Evolutionary conservation across 2,113 vertebrate genomes (phyloP).

Genomic region (Euleptes europaea): DNA sequence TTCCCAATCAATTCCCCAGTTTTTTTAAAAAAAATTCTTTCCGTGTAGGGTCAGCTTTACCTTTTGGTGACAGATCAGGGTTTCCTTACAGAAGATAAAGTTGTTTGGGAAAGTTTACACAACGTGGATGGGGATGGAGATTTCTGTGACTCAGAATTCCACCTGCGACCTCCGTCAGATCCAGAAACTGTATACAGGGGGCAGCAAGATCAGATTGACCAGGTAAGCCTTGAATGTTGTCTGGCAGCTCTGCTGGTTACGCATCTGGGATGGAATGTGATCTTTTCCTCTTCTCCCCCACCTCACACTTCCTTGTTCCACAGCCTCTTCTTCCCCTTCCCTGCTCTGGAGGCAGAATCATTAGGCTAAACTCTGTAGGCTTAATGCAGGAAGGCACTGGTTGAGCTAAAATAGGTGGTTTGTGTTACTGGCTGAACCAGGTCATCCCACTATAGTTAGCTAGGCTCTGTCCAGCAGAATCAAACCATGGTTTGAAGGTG

Average conservation of each 20-base stretch:
- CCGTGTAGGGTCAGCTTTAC: slow-evolving; percentile 91
- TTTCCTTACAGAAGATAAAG: slow-evolving; percentile 96
- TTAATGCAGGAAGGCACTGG: no score
- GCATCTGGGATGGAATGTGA: not conserved
- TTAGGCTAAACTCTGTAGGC: not conserved
- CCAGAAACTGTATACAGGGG: slow-evolving; percentile 94
- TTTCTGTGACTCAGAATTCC: slow-evolving; percentile 97
- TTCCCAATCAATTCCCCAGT: not conserved
- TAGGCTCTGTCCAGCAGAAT: no score
- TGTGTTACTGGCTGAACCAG: no score
- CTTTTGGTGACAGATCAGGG: slow-evolving; percentile 97
- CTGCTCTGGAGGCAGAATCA: not conserved
- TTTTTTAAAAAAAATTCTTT: slow-evolving; percentile 18
- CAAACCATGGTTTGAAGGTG: no score
- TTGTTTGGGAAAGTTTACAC: slow-evolving; percentile 98
- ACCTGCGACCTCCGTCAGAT: slow-evolving; percentile 92
- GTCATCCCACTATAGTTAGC: no score
- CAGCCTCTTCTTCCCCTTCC: no score
- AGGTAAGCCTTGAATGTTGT: slow-evolving; percentile 74
- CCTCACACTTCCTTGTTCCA: no score
- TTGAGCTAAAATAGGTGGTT: no score
- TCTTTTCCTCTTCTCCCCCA: not conserved
- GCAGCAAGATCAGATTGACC: slow-evolving; percentile 98
- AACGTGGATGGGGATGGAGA: slow-evolving; percentile 97
- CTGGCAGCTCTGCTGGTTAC: not conserved